Evolutionary conservation across 2,888 invertebrate species (phyloP).

Genomic region (Aphidoletes aphidimyza): DNA sequence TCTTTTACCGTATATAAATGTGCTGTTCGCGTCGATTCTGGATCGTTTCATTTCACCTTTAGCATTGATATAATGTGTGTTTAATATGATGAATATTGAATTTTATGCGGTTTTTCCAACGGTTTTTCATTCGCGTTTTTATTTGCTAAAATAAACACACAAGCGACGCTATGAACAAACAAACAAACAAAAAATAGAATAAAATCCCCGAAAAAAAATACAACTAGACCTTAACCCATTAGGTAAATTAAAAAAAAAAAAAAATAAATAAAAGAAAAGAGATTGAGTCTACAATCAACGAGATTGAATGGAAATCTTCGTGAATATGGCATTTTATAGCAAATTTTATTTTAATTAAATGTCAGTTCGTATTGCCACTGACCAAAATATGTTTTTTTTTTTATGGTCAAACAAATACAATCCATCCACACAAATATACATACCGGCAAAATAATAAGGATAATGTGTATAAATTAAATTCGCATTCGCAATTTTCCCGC

Average conservation of each 20-base stretch:
- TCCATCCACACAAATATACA: neutral
- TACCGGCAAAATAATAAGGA: conserved; percentile 1
- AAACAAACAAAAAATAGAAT: too few species aligned
- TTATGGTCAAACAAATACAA: conserved; percentile 34
- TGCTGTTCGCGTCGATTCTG: neutral
- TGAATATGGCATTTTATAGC: conserved; percentile 1
- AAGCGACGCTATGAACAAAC: neutral
- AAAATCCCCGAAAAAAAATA: neutral
- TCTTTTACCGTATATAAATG: neutral
- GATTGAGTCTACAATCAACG: neutral
- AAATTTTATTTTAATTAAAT: conserved; percentile 1
- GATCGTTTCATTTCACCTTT: neutral
- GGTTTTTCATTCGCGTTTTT: neutral
- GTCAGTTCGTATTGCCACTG: neutral
- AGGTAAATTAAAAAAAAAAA: conserved; percentile 30
- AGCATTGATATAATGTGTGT: conserved; percentile 26
- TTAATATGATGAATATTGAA: conserved; percentile 44
- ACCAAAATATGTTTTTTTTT: too few species aligned
- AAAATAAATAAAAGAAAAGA: too few species aligned
- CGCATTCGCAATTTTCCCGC: neutral
- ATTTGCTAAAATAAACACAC: conserved; percentile 13
- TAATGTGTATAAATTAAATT: conserved; percentile 43
- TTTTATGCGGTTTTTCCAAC: conserved; percentile 30
- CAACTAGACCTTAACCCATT: conserved; percentile 30
- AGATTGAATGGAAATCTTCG: conserved; percentile 12